Evolutionary conservation across 2,113 vertebrate genomes (phyloP).

Genomic region (Enhydra lutris): DNA sequence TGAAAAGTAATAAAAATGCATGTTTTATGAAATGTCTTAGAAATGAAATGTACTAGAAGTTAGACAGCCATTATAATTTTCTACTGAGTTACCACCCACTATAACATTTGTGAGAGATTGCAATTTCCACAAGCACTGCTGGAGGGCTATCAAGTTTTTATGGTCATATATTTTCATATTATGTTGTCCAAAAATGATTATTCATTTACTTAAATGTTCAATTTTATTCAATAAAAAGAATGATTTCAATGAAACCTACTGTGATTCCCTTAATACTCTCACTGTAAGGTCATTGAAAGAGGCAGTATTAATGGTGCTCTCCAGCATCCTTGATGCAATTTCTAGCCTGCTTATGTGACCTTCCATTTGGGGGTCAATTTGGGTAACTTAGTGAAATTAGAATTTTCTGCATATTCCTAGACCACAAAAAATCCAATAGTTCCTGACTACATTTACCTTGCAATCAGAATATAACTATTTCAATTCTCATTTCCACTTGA

Average conservation of each 20-base stretch:
- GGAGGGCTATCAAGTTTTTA: constrained; percentile 48
- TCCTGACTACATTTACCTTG: constrained; percentile 31
- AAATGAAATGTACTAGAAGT: constrained; percentile 52
- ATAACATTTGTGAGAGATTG: constrained; percentile 37
- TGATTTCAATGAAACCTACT: constrained; percentile 12
- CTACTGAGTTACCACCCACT: constrained; percentile 34
- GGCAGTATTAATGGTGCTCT: neutral
- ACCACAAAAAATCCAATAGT: constrained; percentile 4
- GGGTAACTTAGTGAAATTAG: constrained; percentile 33
- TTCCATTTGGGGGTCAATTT: constrained; percentile 44
- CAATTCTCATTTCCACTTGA: constrained; percentile 30
- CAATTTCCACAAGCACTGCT: constrained; percentile 41
- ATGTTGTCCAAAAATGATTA: constrained; percentile 59
- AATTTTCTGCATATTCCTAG: constrained; percentile 26
- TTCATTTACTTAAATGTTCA: constrained; percentile 63
- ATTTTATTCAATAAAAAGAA: constrained; percentile 61
- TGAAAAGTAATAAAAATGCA: constrained; percentile 33
- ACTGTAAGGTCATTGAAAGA: constrained; percentile 32
- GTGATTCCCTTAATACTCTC: constrained; percentile 31
- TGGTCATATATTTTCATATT: constrained; percentile 64
- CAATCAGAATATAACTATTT: constrained; percentile 32
- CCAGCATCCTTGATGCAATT: neutral
- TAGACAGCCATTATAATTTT: constrained; percentile 59
- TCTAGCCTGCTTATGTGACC: neutral
- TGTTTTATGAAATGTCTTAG: constrained; percentile 43